Percentiles rank a stretch among this genome's conserved stretches.
Evolutionary conservation across 2,888 invertebrate genomes (phyloP).

Genomic region (Synergus gifuensis): DNA sequence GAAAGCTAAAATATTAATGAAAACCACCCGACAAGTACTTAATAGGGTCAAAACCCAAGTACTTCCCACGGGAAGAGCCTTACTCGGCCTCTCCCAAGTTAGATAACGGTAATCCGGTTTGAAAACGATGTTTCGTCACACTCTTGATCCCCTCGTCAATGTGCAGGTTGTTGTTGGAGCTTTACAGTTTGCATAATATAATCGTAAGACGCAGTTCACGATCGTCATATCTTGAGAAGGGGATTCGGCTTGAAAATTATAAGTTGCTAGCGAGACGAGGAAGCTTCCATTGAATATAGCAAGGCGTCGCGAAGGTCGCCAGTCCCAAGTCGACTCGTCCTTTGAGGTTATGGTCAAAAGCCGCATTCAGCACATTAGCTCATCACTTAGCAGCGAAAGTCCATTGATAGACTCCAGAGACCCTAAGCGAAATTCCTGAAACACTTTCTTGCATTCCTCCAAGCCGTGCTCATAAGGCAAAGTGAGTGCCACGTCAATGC

Average conservation of each 20-base stretch:
- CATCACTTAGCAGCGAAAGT: slow-evolving; percentile 31
- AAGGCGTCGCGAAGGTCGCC: slow-evolving; percentile 45
- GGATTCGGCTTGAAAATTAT: not conserved
- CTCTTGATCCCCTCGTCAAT: not conserved
- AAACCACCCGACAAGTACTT: not conserved
- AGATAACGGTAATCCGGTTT: slow-evolving; percentile 26
- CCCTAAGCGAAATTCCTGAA: slow-evolving; percentile 17
- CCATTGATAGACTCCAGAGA: slow-evolving; percentile 6
- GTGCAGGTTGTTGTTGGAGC: not conserved
- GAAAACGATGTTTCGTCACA: slow-evolving; percentile 13
- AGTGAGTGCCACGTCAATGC: slow-evolving; percentile 46
- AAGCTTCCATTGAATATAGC: slow-evolving; percentile 38
- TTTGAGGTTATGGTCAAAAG: slow-evolving; percentile 65
- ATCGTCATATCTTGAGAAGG: not conserved
- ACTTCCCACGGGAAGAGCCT: slow-evolving; percentile 8
- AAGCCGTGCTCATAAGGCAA: not conserved
- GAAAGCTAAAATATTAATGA: not conserved
- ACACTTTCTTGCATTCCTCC: slow-evolving; percentile 23
- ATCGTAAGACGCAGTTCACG: slow-evolving; percentile 13
- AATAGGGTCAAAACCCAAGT: not conserved
- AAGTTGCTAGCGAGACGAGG: slow-evolving; percentile 25
- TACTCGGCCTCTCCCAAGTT: not conserved
- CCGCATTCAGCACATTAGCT: slow-evolving; percentile 45
- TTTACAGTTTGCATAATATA: slow-evolving; percentile 22
- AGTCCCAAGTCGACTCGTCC: slow-evolving; percentile 30